Evolutionary conservation across 1,140 invertebrate genomes (phyloP).

Genomic region (Drosophila sturtevanti): DNA sequence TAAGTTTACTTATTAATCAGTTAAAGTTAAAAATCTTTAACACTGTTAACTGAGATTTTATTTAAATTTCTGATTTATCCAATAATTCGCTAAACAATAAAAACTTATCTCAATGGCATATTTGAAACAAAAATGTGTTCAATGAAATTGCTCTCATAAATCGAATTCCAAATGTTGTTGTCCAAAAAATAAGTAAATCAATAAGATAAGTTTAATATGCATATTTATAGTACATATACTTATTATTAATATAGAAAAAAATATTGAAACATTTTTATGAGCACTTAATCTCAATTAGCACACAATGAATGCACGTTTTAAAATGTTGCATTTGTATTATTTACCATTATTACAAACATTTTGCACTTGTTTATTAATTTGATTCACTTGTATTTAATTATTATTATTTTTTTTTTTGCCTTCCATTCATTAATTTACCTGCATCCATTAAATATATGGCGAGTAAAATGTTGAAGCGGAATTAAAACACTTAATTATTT

Average conservation of each 20-base stretch:
- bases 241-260: background rate
- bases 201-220: background rate
- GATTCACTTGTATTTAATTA: slow-evolving; percentile 7
- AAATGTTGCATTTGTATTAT: slow-evolving; percentile 1
- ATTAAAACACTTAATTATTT: slow-evolving; percentile 62
- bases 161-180: background rate
- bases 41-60: no score
- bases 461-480: slow-evolving; percentile 16
- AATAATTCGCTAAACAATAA: no score
- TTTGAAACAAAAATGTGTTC: no score
- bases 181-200: background rate
- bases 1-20: no score
- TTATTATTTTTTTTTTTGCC: background rate
- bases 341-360: background rate
- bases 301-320: background rate
- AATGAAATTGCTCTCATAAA: background rate
- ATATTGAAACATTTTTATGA: background rate
- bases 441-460: slow-evolving; percentile 69
- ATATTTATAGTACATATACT: no score
- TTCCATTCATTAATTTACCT: slow-evolving; percentile 61
- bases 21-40: no score
- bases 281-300: slow-evolving; percentile 3
- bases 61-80: no score
- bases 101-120: no score
- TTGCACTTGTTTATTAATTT: slow-evolving; percentile 6